These are phyloP conservation scores for Drosophila nigritarsus DNA, from an alignment of 2,888 invertebrate species.

Conservation along the genomic window DNA sequence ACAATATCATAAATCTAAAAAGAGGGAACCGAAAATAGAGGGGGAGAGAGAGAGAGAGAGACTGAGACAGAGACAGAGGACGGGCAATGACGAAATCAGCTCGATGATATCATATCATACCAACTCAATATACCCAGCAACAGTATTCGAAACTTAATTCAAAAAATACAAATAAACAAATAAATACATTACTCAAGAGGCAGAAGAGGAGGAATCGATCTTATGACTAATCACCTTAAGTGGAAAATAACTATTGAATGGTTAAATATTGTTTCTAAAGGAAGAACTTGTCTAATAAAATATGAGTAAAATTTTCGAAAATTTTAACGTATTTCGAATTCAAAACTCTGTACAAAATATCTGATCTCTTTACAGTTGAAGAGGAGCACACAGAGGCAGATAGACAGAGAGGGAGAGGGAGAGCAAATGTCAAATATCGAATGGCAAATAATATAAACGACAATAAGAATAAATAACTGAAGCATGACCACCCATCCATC, in stretches of 20 bases:
- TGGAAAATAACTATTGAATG: background rate
- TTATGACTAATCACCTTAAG: background rate
- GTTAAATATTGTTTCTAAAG: background rate
- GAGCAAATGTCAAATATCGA: background rate
- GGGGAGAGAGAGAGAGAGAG: background rate
- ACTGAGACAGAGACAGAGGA: background rate
- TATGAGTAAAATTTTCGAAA: background rate
- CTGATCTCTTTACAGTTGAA: background rate
- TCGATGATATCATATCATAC: conserved; percentile 35
- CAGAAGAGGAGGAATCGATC: background rate
- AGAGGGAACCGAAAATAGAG: background rate
- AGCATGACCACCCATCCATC: conserved; percentile 49
- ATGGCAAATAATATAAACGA: conserved; percentile 43
- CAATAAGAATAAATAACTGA: conserved; percentile 51
- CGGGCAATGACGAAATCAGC: conserved; percentile 5
- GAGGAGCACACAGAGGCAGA: background rate
- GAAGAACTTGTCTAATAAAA: background rate
- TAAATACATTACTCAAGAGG: background rate
- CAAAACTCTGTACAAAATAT: background rate
- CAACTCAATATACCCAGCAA: background rate
- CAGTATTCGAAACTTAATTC: conserved; percentile 1
- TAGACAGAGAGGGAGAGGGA: background rate
- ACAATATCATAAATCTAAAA: conserved; percentile 56
- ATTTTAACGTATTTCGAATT: background rate
- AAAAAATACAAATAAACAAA: background rate